Evolutionary conservation across 2,888 invertebrate species (phyloP), one percentile per base, ranked within the genome.

Genomic region (Drosophila nr. fundita): DNA sequence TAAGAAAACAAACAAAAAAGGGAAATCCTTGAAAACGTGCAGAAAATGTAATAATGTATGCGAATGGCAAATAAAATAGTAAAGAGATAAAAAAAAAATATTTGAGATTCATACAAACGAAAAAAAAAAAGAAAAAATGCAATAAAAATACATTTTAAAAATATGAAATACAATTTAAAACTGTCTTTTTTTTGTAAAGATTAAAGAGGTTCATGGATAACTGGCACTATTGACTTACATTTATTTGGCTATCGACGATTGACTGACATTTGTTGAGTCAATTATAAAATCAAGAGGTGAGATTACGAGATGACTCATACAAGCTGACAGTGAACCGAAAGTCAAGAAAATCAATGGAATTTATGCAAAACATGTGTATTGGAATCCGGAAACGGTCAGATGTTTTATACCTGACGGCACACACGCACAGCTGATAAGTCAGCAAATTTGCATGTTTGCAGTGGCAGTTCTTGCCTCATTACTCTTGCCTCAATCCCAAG

Each of bases 61-160:
- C 87, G 73, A 78, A 80, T 76, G 76, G 91, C 90, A 86, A 80
- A 76, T 79, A 87, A 80, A 83, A 75, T 79, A 78, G 76, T 80
- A 82, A 77, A 83, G 67, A 61, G 38, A 76, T 76, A 71, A 50
- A 75, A 75, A 66, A 69, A 82, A 69, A 89, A 80, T 83, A 87
- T 85, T 90, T 87, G 81, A 91, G 78, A 88, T 81, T 86, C 83
- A 78, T 83, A 78, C 83, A 78, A 71, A 80, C 73, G 53, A 64
- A 73, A 78, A 73, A 73, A 73, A 73, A 73, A 66, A 78, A 76
- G 73, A 72, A 75, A 78, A 87, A 85, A 88, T 81, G 87, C 87
- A 88, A 89, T 88, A 86, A 88, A 88, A 87, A 84, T 87, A 90
- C 78, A 76, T 83, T 90, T 86, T 85, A 89, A 87, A 90, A 87